These are phyloP conservation scores for Brachyalestes nurse DNA, from an alignment of 2,797 vertebrate species.

Conservation along the genomic window DNA sequence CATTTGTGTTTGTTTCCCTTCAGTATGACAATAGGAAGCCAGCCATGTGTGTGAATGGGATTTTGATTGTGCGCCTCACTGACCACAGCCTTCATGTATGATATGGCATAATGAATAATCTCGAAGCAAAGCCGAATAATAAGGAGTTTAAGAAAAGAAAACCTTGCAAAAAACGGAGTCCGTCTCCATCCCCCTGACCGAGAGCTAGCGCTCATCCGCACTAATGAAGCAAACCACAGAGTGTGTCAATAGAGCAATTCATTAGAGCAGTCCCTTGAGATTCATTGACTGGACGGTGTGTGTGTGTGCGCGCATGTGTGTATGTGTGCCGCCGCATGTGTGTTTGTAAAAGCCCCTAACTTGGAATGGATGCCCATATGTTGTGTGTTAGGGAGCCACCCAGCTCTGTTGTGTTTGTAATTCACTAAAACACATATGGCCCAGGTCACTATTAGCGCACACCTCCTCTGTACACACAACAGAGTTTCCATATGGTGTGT, in stretches of 20 bases:
- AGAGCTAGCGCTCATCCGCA: constrained; percentile 49
- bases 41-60: not conserved
- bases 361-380: constrained; percentile 84
- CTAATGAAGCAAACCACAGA: constrained; percentile 86
- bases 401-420: constrained; percentile 81
- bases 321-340: not conserved
- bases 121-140: constrained; percentile 54
- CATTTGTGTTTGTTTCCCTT: not conserved
- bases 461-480: constrained; percentile 86
- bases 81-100: constrained; percentile 15
- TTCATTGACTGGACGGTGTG: constrained; percentile 43
- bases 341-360: constrained; percentile 73
- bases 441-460: constrained; percentile 88
- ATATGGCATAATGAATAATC: constrained; percentile 34
- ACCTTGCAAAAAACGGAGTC: constrained; percentile 40
- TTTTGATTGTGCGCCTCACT: constrained; percentile 7
- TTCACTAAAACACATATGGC: constrained; percentile 85
- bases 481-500: constrained; percentile 90
- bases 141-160: constrained; percentile 40
- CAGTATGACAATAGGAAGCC: not conserved
- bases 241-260: constrained; percentile 86
- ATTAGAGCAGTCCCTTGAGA: constrained; percentile 82
- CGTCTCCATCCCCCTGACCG: constrained; percentile 23
- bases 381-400: constrained; percentile 83
- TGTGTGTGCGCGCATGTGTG: constrained; percentile 12